phyloP scores from a whole-genome alignment of 2,113 vertebrate genomes.

The Perca flavescens region DNA sequence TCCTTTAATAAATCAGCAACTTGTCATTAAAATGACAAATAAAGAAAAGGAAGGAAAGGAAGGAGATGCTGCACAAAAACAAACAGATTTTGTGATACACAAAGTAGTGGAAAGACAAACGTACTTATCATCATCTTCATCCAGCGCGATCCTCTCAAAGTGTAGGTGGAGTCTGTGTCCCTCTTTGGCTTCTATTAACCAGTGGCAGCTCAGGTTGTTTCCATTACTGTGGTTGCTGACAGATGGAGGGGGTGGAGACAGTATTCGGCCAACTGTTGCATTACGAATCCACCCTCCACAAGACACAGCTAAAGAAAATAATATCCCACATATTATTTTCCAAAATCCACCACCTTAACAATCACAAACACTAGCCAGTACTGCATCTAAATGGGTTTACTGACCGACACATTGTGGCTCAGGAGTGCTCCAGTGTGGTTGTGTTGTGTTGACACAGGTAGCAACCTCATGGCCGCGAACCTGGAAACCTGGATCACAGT shows the following conservation, averaged over 20 bases:
- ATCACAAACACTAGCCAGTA: not conserved
- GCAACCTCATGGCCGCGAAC: constrained; percentile 89
- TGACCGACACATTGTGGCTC: constrained; percentile 85
- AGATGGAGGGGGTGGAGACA: constrained; percentile 85
- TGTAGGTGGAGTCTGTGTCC: constrained; percentile 92
- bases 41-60: not conserved
- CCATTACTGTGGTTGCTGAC: constrained; percentile 88
- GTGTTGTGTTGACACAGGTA: constrained; percentile 89
- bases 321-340: not conserved
- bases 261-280: constrained; percentile 90
- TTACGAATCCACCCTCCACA: constrained; percentile 92
- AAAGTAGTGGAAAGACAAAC: constrained; percentile 25
- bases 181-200: constrained; percentile 92
- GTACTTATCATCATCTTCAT: constrained; percentile 93
- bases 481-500: constrained; percentile 91
- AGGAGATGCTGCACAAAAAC: not conserved
- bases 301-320: constrained; percentile 81
- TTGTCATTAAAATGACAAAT: too few relatives aligned
- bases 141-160: constrained; percentile 92
- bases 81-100: not conserved
- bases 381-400: constrained; percentile 30
- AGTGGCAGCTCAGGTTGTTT: constrained; percentile 93
- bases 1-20: not conserved
- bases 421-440: constrained; percentile 89
- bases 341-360: not conserved